Conservation (phyloP, 2,888 invertebrate genomes). For the Mesoligia furuncula region DNA sequence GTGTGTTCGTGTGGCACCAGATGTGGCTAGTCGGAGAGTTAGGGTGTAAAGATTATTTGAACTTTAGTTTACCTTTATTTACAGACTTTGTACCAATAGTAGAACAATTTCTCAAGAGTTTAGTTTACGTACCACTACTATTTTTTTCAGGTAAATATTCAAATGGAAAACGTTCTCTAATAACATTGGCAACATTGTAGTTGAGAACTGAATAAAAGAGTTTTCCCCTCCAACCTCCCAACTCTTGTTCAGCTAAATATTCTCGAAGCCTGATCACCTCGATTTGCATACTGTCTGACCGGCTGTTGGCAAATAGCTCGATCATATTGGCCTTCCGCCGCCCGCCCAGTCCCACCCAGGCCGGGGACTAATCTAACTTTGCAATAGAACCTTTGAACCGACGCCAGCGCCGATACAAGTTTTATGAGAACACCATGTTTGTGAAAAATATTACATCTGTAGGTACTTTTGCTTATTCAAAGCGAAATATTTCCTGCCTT, state of each 20-base stretch:
- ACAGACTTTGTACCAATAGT: not conserved
- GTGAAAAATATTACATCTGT: slow-evolving; percentile 36
- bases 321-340: slow-evolving; percentile 18
- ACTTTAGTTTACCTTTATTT: not conserved
- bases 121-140: not conserved
- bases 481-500: slow-evolving; percentile 11
- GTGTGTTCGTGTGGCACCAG: not conserved
- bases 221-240: too few species aligned
- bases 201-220: not conserved
- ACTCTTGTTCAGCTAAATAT: slow-evolving; percentile 20
- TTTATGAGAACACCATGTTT: slow-evolving; percentile 42
- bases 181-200: not conserved
- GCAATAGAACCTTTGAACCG: slow-evolving; percentile 41
- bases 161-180: not conserved
- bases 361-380: slow-evolving; percentile 50
- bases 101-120: not conserved
- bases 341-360: slow-evolving; percentile 8
- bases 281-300: slow-evolving; percentile 40
- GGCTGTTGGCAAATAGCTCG: slow-evolving; percentile 29
- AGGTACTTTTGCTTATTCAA: slow-evolving; percentile 15
- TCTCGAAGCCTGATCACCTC: not conserved
- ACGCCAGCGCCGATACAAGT: slow-evolving; percentile 48
- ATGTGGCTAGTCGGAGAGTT: not conserved
- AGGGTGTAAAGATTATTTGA: not conserved
- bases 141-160: not conserved